These are phyloP conservation scores for Cloeon dipterum DNA, from an alignment of 2,888 invertebrate genomes.

Conservation along the genomic window DNA sequence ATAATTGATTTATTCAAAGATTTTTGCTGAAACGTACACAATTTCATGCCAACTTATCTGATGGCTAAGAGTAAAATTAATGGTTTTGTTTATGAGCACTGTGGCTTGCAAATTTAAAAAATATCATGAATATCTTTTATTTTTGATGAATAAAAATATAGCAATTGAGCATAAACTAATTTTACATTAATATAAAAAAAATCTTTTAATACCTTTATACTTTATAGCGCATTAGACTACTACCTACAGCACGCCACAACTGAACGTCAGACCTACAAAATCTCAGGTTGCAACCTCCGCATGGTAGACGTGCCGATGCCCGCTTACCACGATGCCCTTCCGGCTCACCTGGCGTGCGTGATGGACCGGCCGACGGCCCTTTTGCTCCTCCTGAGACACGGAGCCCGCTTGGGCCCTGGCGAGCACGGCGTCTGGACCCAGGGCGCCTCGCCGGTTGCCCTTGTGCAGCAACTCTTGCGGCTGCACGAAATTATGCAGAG, in stretches of 20 bases:
- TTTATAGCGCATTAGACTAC: constrained; percentile 50
- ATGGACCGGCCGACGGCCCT: constrained; percentile 52
- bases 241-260: constrained; percentile 54
- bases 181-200: too few species aligned
- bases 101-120: too few species aligned
- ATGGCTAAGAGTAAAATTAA: too few species aligned
- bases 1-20: too few species aligned
- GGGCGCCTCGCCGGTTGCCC: background rate
- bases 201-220: too few species aligned
- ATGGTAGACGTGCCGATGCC: constrained; percentile 65
- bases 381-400: constrained; percentile 45
- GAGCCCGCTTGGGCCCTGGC: constrained; percentile 28
- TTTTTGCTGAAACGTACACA: too few species aligned
- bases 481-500: background rate
- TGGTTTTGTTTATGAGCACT: too few species aligned
- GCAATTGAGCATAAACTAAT: too few species aligned
- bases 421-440: constrained; percentile 2
- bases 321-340: constrained; percentile 50
- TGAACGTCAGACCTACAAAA: constrained; percentile 5
- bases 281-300: constrained; percentile 18
- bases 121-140: too few species aligned
- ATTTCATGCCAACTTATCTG: too few species aligned
- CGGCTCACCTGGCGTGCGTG: constrained; percentile 48
- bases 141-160: too few species aligned
- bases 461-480: constrained; percentile 31